Conservation (phyloP, 2,113 vertebrate species). For the Mystacornis crossleyi region DNA sequence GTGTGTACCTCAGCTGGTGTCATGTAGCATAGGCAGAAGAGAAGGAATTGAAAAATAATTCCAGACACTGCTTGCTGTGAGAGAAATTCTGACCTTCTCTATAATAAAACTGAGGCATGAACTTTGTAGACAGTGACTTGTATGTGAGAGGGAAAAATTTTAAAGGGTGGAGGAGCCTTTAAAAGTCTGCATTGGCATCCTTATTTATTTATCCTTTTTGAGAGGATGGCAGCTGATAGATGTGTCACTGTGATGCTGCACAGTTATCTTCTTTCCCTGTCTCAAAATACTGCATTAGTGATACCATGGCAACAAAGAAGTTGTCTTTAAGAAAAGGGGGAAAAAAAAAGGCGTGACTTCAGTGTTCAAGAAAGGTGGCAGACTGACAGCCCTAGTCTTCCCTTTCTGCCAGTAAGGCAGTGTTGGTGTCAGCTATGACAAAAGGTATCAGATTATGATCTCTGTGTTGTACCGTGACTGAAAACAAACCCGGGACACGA, state of each 20-base stretch:
- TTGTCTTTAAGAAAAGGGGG: neutral
- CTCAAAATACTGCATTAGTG: conserved; percentile 55
- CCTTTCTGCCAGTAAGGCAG: neutral
- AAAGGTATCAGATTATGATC: conserved; percentile 9
- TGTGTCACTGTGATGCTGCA: conserved; percentile 40
- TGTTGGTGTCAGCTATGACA: conserved; percentile 39
- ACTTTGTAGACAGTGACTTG: neutral
- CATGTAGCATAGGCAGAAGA: neutral
- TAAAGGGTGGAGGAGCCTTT: neutral
- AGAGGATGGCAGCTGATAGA: conserved; percentile 36
- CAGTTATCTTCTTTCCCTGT: conserved; percentile 15
- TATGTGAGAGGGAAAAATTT: neutral
- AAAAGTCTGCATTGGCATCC: neutral
- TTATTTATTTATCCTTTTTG: conserved; percentile 32
- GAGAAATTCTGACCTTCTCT: neutral
- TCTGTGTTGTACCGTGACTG: neutral
- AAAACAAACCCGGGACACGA: neutral
- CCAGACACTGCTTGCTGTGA: neutral
- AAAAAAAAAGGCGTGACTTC: neutral
- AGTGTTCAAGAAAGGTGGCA: conserved; percentile 35
- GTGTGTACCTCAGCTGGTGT: neutral
- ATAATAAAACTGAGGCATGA: neutral
- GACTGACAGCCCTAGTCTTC: conserved; percentile 34
- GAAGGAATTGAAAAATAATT: neutral
- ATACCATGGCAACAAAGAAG: conserved; percentile 59